Base-by-base conservation (phyloP, 2,888 invertebrate species). In the Mesorhabditis belari region DNA sequence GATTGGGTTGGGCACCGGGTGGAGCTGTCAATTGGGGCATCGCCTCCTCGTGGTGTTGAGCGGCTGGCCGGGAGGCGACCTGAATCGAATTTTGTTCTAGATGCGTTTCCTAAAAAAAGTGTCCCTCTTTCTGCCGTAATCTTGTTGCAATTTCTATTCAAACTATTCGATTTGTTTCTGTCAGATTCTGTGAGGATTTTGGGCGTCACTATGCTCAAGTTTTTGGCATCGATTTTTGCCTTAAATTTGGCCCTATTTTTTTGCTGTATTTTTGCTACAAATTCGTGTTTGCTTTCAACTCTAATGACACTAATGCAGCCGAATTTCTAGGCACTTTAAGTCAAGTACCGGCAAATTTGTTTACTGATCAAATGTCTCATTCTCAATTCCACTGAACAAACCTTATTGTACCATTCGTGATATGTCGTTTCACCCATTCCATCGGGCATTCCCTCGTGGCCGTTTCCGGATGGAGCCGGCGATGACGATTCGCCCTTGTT, bases 391-490 rank as follows among this genome's bases (percentile, higher is more conserved):
- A 17, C 25, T 5, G 24, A 50, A 9, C 56, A 35, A 24, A 77
- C 75, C 70, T 77, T 75, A 19, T 62, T 66, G 57, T 73, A 73
- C 80, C 80, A 80, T 61, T 80, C 80, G 9, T 70, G 65, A 60
- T 80, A 80, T 1, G 79, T 79, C 3, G 79, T 75, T 63, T 79
- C 78, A 26, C 79, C 80, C 25, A 77, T 70, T 56, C 80, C 80
- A 21, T 66, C 66, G 2, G 78, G 72, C 12, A 65, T 58, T 23
- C 60, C 60, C 27, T 63, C 65, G 9, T 62, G 25, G 27, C 63
- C 64, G 21, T 44, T 58, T 6, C 60, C 59, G 21, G 65, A 63
- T n/a, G 49, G 55, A 2, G 55, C 57, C 6, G 25, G 60, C 2
- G 57, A 60, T 5, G 63, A 61, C 2, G 52, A 27, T 19, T 58